Percentiles rank a stretch among this genome's conserved stretches.
These are phyloP conservation scores for Pempheris klunzingeri DNA, from an alignment of 2,797 vertebrate genomes.

Conservation along the genomic window DNA sequence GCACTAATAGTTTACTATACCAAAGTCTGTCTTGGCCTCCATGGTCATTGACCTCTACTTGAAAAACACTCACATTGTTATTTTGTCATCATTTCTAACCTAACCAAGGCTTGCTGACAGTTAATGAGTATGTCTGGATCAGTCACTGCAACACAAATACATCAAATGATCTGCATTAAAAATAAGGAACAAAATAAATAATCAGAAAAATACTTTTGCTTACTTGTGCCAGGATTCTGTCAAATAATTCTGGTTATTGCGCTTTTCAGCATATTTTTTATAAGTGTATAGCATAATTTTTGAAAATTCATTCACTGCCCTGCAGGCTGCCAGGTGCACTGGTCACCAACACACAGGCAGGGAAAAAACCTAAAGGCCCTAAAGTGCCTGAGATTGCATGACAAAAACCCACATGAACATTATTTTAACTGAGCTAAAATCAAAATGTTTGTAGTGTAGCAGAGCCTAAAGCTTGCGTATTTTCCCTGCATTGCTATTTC, in stretches of 20 bases:
- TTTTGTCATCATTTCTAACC: no score
- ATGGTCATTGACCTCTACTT: not conserved
- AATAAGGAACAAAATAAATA: not conserved
- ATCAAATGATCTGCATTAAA: not conserved
- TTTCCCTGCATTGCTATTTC: conserved; percentile 21
- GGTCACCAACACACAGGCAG: not conserved
- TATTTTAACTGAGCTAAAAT: conserved; percentile 5
- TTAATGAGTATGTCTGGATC: not conserved
- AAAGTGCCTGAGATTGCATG: not conserved
- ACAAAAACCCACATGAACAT: conserved; percentile 5
- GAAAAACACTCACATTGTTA: conserved; percentile 5
- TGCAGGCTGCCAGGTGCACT: not conserved
- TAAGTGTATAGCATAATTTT: no score
- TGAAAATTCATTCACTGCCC: not conserved
- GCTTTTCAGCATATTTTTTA: not conserved
- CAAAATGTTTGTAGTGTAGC: not conserved
- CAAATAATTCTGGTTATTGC: conserved; percentile 1
- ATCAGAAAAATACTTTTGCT: not conserved
- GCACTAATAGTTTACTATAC: not conserved
- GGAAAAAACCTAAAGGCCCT: not conserved
- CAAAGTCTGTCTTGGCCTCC: not conserved
- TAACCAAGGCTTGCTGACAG: conserved; percentile 10
- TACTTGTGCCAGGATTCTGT: not conserved
- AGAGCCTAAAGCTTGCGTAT: not conserved
- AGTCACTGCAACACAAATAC: not conserved